Percentiles rank a stretch among this genome's conserved stretches.
phyloP scores from a whole-genome alignment of 2,888 invertebrate genomes.

The Bellardia bayeri region DNA sequence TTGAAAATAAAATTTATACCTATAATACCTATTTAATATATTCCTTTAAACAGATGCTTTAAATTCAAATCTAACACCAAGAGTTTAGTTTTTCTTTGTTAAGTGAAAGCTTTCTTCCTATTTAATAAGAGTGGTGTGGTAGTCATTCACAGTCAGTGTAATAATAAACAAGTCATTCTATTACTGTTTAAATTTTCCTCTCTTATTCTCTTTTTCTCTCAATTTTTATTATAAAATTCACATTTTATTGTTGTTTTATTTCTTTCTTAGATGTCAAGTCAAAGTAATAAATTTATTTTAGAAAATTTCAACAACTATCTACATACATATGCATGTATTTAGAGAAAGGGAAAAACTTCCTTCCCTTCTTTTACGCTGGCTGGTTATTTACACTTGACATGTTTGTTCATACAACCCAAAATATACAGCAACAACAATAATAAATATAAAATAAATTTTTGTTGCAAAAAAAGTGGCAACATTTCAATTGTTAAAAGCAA shows the following conservation, averaged over 20 bases:
- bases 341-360: neutral
- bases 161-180: conserved; percentile 51
- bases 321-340: too few species aligned
- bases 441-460: conserved; percentile 23
- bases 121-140: neutral
- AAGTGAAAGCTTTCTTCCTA: neutral
- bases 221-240: neutral
- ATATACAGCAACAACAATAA: conserved; percentile 15
- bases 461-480: conserved; percentile 52
- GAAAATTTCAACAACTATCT: conserved; percentile 58
- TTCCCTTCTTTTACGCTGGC: neutral
- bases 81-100: too few species aligned
- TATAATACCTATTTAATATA: too few species aligned
- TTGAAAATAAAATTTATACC: too few species aligned
- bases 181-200: conserved; percentile 1
- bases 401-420: conserved; percentile 47
- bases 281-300: conserved; percentile 72
- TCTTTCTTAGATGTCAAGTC: conserved; percentile 63
- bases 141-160: neutral
- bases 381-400: conserved; percentile 54
- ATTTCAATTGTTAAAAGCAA: conserved; percentile 65
- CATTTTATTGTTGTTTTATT: conserved; percentile 13
- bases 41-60: too few species aligned
- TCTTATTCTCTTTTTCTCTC: neutral
- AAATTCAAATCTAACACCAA: too few species aligned